Conservation (phyloP, 1,140 invertebrate species). For the Chionoecetes opilio region DNA sequence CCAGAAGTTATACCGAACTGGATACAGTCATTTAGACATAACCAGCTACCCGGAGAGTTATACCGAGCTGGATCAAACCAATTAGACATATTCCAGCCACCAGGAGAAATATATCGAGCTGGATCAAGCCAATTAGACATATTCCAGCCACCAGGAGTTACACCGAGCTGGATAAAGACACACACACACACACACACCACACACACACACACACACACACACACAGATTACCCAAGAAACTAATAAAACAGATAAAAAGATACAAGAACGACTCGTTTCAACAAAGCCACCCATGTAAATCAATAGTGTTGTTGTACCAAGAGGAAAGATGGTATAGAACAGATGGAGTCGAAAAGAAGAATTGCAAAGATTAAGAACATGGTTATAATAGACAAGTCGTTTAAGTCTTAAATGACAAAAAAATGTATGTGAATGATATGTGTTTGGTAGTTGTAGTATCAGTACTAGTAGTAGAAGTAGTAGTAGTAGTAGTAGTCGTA, state of each 20-base stretch:
- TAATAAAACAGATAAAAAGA: neutral
- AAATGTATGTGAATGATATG: neutral
- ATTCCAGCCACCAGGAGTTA: constrained; percentile 39
- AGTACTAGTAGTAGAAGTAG: neutral
- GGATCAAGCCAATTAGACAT: constrained; percentile 17
- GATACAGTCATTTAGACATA: neutral
- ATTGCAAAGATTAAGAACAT: neutral
- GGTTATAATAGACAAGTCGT: neutral
- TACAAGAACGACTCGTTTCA: no score
- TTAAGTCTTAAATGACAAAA: no score
- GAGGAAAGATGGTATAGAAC: no score
- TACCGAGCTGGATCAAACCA: neutral
- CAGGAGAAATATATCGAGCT: constrained; percentile 54
- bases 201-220: neutral
- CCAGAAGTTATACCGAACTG: neutral
- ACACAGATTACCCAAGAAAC: neutral
- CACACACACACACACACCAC: neutral
- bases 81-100: constrained; percentile 50
- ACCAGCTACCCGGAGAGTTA: neutral
- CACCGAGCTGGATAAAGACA: neutral
- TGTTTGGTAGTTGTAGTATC: neutral
- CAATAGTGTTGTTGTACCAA: no score
- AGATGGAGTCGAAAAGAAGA: no score
- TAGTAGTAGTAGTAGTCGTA: neutral
- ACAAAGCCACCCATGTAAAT: no score